Percentiles rank a stretch among this genome's conserved stretches.
Evolutionary conservation across 2,797 vertebrate species (phyloP).

Genomic region (Phrynocephalus vlangalii): DNA sequence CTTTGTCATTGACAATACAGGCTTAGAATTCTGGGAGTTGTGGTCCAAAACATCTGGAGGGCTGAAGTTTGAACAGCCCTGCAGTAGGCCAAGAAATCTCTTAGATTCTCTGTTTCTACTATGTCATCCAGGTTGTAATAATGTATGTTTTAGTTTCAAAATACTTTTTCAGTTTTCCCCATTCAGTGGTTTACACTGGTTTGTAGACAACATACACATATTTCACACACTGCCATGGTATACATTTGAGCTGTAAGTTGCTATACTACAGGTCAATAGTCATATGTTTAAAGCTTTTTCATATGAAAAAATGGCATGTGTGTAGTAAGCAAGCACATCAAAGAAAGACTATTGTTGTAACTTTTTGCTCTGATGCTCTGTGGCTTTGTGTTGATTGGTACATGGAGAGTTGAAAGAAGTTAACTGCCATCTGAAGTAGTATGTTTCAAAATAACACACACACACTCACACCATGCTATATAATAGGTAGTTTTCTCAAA

Average conservation of each 20-base stretch:
- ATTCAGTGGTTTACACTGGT: neutral
- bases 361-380: neutral
- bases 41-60: too few relatives aligned
- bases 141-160: neutral
- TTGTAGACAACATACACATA: neutral
- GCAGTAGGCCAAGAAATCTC: too few relatives aligned
- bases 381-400: neutral
- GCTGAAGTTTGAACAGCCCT: too few relatives aligned
- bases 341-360: neutral
- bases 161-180: neutral
- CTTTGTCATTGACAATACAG: too few relatives aligned
- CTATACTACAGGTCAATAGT: neutral
- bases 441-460: neutral
- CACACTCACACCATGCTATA: neutral
- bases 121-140: neutral
- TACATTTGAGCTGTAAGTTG: neutral
- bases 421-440: neutral
- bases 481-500: neutral
- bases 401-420: neutral
- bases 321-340: neutral
- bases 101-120: too few relatives aligned
- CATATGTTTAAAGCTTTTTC: neutral
- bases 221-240: neutral
- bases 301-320: neutral
- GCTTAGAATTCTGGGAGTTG: too few relatives aligned